A percentile compares a stretch with the other conserved stretches of the same genome.
Conservation (phyloP, 2,797 vertebrate genomes). For the Myotis findleyi region DNA sequence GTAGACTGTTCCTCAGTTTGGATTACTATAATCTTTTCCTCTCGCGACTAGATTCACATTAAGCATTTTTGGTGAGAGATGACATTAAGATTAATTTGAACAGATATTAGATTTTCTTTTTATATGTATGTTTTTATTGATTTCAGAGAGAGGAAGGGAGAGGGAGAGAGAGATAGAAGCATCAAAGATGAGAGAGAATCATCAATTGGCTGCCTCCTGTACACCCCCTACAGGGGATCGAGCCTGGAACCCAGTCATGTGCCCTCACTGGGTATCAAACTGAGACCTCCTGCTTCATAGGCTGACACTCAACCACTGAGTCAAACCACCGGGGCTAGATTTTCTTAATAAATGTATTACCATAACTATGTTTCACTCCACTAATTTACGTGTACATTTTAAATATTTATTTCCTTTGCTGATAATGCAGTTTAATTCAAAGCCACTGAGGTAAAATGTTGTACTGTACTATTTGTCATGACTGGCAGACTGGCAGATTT, state of each 20-base stretch:
- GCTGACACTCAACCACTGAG: too few relatives aligned
- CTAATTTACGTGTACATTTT: conserved; percentile 38
- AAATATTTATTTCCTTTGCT: conserved; percentile 33
- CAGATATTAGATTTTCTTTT: not conserved
- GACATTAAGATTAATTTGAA: conserved; percentile 32
- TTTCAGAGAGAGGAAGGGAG: too few relatives aligned
- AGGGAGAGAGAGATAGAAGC: too few relatives aligned
- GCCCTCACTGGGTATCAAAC: too few relatives aligned
- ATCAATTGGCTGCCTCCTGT: too few relatives aligned
- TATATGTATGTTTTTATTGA: too few relatives aligned
- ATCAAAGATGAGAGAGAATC: too few relatives aligned
- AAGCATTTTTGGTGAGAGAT: conserved; percentile 11
- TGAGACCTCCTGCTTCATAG: too few relatives aligned
- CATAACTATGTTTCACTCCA: conserved; percentile 38
- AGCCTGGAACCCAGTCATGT: too few relatives aligned
- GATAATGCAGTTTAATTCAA: conserved; percentile 39
- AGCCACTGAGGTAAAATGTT: conserved; percentile 20
- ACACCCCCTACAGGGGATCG: too few relatives aligned
- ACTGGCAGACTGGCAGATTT: conserved; percentile 12
- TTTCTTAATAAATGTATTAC: conserved; percentile 9
- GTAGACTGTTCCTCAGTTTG: not conserved
- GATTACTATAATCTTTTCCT: not conserved
- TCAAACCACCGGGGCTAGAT: not conserved
- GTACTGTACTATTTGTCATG: not conserved
- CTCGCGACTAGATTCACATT: not conserved